phyloP scores from a whole-genome alignment of 2,113 vertebrate genomes.

The Nothobranchius kuhntae region DNA sequence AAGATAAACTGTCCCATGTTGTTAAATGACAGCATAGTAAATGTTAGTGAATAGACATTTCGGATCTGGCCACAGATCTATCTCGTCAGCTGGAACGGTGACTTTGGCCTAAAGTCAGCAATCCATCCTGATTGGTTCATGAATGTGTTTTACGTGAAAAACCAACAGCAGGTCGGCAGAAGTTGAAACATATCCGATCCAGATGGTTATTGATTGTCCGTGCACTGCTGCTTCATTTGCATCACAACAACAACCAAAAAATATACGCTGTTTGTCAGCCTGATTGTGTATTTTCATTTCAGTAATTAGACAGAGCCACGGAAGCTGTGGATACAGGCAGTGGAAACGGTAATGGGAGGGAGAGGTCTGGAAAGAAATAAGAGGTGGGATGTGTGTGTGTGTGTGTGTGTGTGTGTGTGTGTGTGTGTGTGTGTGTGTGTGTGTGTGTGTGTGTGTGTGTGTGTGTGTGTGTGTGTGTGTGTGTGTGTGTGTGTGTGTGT shows the following conservation, averaged over 20 bases:
- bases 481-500: constrained; percentile 4
- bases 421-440: constrained; percentile 5
- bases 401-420: constrained; percentile 6
- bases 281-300: constrained; percentile 1
- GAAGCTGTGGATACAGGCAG: constrained; percentile 8
- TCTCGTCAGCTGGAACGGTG: constrained; percentile 51
- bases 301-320: not conserved
- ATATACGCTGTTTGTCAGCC: not conserved
- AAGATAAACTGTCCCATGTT: constrained; percentile 41
- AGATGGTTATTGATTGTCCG: constrained; percentile 14
- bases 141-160: constrained; percentile 43
- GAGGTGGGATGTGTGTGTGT: constrained; percentile 20
- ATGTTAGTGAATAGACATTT: constrained; percentile 65
- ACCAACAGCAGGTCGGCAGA: constrained; percentile 32
- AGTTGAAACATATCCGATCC: constrained; percentile 15
- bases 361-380: constrained; percentile 48
- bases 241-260: not conserved
- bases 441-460: constrained; percentile 4
- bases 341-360: constrained; percentile 53
- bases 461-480: constrained; percentile 9
- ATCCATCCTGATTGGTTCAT: constrained; percentile 15
- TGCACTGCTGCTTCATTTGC: not conserved
- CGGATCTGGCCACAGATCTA: constrained; percentile 36
- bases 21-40: constrained; percentile 62
- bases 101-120: constrained; percentile 49